These are phyloP conservation scores for Agapostemon virescens DNA, from an alignment of 2,888 invertebrate species.

Conservation along the genomic window DNA sequence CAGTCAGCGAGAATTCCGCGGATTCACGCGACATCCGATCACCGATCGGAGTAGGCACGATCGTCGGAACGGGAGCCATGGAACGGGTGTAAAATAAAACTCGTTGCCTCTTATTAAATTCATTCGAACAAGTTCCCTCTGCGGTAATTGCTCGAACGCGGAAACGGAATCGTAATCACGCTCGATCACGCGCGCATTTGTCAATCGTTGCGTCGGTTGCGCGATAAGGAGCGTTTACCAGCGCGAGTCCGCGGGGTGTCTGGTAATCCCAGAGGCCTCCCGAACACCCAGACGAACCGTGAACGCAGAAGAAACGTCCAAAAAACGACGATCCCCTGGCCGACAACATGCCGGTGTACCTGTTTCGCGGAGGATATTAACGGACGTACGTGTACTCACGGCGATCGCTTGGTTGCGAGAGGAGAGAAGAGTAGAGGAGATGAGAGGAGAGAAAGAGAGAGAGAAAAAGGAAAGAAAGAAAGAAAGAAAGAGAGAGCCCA, in stretches of 20 bases:
- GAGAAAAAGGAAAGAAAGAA: neutral
- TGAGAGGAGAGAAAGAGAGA: too few relatives aligned
- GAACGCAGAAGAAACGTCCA: conserved; percentile 31
- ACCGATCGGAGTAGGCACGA: neutral
- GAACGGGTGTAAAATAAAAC: neutral
- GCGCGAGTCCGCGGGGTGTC: conserved; percentile 44
- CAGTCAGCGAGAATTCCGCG: neutral
- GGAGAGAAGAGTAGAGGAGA: neutral
- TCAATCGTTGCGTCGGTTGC: conserved; percentile 33
- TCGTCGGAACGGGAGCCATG: neutral
- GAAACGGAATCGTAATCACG: conserved; percentile 35
- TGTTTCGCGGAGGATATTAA: conserved; percentile 52
- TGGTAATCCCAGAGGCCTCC: conserved; percentile 38
- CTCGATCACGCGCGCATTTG: conserved; percentile 21
- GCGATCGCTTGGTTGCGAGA: conserved; percentile 22
- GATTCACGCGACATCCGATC: neutral
- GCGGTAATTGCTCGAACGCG: conserved; percentile 26
- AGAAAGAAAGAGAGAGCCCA: neutral
- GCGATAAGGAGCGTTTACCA: conserved; percentile 53
- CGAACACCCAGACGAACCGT: neutral
- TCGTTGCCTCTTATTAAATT: neutral
- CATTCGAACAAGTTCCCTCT: neutral
- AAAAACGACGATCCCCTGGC: conserved; percentile 35
- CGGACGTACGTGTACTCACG: conserved; percentile 53
- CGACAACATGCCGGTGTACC: conserved; percentile 41